phyloP scores from a whole-genome alignment of 2,888 invertebrate species.

The Calameuta filiformis region DNA sequence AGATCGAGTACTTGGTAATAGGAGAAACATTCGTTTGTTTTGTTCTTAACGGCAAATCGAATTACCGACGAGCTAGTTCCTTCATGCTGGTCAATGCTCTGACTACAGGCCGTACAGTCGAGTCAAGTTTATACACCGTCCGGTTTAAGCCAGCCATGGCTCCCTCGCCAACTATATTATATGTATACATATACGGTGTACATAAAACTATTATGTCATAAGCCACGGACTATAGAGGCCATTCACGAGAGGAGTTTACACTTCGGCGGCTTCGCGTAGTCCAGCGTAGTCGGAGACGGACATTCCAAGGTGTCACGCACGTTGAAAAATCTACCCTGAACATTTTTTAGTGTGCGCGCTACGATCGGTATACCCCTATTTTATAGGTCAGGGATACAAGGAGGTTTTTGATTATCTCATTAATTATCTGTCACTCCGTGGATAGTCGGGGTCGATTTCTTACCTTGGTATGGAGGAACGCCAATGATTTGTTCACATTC shows the following conservation, averaged over 20 bases:
- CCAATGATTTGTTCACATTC: conserved; percentile 97
- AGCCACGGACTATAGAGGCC: conserved; percentile 49
- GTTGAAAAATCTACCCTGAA: not conserved
- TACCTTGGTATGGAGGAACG: conserved; percentile 94
- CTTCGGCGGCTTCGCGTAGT: conserved; percentile 36
- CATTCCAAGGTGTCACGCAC: not conserved
- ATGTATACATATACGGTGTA: conserved; percentile 5
- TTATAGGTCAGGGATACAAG: not conserved
- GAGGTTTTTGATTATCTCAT: not conserved
- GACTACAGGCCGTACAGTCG: conserved; percentile 1
- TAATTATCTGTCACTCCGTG: not conserved
- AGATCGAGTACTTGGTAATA: conserved; percentile 25
- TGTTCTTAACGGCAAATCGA: conserved; percentile 14
- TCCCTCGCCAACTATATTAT: not conserved
- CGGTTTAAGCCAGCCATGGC: conserved; percentile 2
- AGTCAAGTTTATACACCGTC: not conserved
- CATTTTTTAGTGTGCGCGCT: not conserved
- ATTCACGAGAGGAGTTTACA: conserved; percentile 45
- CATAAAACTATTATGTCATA: conserved; percentile 53
- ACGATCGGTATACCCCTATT: not conserved
- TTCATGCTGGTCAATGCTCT: conserved; percentile 19
- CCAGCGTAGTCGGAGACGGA: not conserved
- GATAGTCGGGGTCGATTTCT: conserved; percentile 31
- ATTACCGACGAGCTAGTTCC: not conserved
- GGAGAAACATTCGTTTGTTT: conserved; percentile 26